A percentile compares a stretch with the other conserved stretches of the same genome.
phyloP scores from a whole-genome alignment of 2,888 invertebrate genomes.

The Mechanitis mazaeus region DNA sequence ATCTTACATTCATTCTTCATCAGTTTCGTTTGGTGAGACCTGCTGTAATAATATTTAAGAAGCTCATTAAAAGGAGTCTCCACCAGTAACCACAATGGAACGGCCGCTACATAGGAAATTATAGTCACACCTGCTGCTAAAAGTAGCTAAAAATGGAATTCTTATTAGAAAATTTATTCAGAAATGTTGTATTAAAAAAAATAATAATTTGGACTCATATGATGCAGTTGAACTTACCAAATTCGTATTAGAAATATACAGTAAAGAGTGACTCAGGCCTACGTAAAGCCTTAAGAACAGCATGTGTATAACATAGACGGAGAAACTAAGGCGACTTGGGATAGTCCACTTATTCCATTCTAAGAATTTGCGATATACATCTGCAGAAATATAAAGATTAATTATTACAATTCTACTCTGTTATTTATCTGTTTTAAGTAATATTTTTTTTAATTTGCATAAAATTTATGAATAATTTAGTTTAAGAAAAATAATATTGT shows the following conservation, averaged over 20 bases:
- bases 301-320: slow-evolving; percentile 28
- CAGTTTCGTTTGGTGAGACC: neutral
- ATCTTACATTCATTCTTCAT: neutral
- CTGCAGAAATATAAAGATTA: no score
- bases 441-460: no score
- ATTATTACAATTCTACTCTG: no score
- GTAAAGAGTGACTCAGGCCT: slow-evolving; percentile 1
- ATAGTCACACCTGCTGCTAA: slow-evolving; percentile 16
- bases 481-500: no score
- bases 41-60: slow-evolving; percentile 4
- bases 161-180: neutral
- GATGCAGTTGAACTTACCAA: slow-evolving; percentile 3
- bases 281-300: neutral
- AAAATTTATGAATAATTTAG: no score
- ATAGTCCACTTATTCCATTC: slow-evolving; percentile 34
- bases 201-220: no score
- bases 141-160: slow-evolving; percentile 27
- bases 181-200: neutral
- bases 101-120: slow-evolving; percentile 28
- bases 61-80: slow-evolving; percentile 35
- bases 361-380: slow-evolving; percentile 10
- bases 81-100: slow-evolving; percentile 34
- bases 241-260: neutral
- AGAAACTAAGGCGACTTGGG: slow-evolving; percentile 29
- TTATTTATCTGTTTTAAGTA: no score